phyloP scores from a whole-genome alignment of 1,140 invertebrate species.

The Antheraea pernyi region DNA sequence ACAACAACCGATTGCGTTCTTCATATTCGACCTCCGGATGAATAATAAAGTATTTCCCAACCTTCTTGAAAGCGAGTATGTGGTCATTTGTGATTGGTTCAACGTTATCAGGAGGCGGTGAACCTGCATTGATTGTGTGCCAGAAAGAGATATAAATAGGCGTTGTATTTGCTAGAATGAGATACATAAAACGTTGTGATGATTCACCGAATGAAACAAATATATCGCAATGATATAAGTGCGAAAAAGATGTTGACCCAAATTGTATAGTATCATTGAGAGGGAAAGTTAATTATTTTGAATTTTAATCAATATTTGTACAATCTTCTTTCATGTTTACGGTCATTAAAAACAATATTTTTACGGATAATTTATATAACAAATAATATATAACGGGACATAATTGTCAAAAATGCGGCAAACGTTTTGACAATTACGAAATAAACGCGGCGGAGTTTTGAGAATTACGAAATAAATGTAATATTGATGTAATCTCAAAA shows the following conservation, averaged over 20 bases:
- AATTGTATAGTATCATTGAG: not conserved
- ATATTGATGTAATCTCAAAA: no score
- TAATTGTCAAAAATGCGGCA: no score
- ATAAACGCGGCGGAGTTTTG: no score
- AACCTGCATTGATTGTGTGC: constrained; percentile 32
- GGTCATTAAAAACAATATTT: no score
- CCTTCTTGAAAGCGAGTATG: constrained; percentile 60
- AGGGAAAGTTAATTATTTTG: constrained; percentile 6
- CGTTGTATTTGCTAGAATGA: constrained; percentile 10
- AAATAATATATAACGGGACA: no score
- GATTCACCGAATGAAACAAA: not conserved
- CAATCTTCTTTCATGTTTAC: no score
- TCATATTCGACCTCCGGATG: constrained; percentile 57
- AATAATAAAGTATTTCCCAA: constrained; percentile 44
- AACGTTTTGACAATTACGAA: no score
- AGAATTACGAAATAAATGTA: no score
- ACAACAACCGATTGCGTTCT: constrained; percentile 56
- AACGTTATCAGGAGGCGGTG: constrained; percentile 38
- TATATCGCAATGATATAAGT: not conserved
- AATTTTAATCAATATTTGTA: constrained; percentile 4
- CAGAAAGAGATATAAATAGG: constrained; percentile 24
- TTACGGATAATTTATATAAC: no score
- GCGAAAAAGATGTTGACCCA: not conserved
- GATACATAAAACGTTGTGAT: constrained; percentile 16
- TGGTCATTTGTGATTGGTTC: constrained; percentile 62